These are phyloP conservation scores for Hypotaenidia philippensis DNA, from an alignment of 2,797 vertebrate species.

Conservation along the genomic window DNA sequence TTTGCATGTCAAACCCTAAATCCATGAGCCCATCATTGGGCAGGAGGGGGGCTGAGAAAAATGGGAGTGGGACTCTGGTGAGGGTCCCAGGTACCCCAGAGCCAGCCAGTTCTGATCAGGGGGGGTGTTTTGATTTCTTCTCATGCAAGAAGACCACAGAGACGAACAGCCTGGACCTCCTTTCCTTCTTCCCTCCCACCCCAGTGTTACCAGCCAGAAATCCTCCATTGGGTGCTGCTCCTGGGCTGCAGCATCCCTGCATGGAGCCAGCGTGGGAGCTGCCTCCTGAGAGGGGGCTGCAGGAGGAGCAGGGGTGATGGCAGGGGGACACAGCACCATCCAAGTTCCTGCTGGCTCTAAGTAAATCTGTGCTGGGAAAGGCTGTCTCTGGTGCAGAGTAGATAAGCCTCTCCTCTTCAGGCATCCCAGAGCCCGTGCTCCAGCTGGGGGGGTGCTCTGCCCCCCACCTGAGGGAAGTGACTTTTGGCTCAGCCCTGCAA, in stretches of 20 bases:
- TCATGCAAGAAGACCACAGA: not conserved
- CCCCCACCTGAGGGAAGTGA: not conserved
- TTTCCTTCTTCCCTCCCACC: not conserved
- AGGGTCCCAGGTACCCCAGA: not conserved
- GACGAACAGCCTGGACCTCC: not conserved
- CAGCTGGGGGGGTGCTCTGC: not conserved
- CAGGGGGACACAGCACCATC: fast-evolving
- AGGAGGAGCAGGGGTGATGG: not conserved
- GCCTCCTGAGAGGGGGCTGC: fast-evolving
- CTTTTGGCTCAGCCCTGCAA: fast-evolving
- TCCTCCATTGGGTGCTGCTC: fast-evolving
- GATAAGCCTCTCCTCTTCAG: not conserved
- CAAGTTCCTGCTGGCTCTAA: not conserved
- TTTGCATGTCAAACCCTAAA: not conserved
- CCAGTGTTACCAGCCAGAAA: not conserved
- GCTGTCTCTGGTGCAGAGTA: not conserved
- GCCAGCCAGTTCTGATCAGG: not conserved
- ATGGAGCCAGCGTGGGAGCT: fast-evolving
- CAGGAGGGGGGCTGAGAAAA: not conserved
- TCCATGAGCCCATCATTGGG: fast-evolving
- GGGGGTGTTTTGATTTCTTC: not conserved
- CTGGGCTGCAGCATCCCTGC: fast-evolving
- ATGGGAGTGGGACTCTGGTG: not conserved
- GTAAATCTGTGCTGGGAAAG: not conserved
- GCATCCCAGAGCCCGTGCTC: not conserved